A percentile compares a stretch with the other conserved stretches of the same genome.
Evolutionary conservation across 53 echinoderm and acorn worm genomes (phyloP).

Genomic region (Apostichopus leukothele): DNA sequence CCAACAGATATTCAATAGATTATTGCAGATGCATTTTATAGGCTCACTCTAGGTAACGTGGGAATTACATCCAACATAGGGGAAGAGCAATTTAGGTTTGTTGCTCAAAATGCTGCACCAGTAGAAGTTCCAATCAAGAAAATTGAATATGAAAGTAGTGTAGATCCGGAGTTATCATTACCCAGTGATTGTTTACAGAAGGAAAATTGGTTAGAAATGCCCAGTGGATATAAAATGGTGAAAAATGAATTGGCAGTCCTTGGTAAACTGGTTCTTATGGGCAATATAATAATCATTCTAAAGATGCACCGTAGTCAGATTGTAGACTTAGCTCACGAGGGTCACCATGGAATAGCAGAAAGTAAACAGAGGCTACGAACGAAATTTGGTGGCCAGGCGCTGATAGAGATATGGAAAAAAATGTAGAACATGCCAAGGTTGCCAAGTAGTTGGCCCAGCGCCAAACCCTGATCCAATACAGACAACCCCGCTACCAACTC

Average conservation of each 20-base stretch:
- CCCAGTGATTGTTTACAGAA: background rate
- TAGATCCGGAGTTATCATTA: no score
- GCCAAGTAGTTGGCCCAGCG: constrained; percentile 53
- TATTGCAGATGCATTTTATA: constrained; percentile 43
- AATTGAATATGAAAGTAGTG: no score
- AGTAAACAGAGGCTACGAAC: constrained; percentile 61
- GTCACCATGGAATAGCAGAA: constrained; percentile 63
- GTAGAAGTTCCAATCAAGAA: background rate
- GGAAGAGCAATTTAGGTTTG: constrained; percentile 37
- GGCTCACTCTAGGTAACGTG: background rate
- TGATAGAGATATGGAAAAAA: constrained; percentile 44
- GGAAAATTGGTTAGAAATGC: background rate
- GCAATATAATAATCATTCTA: constrained; percentile 43
- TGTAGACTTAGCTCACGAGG: constrained; percentile 20
- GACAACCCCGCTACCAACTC: constrained; percentile 12
- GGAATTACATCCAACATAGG: background rate
- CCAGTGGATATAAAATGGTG: background rate
- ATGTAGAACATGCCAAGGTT: constrained; percentile 54
- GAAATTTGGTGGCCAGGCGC: constrained; percentile 59
- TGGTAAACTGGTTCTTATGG: background rate
- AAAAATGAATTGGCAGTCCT: background rate
- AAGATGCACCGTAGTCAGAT: constrained; percentile 14
- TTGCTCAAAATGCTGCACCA: constrained; percentile 31
- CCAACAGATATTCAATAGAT: background rate
- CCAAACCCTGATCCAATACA: constrained; percentile 36